Base-by-base conservation (phyloP, 2,888 invertebrate genomes). In the Molanna angustata region DNA sequence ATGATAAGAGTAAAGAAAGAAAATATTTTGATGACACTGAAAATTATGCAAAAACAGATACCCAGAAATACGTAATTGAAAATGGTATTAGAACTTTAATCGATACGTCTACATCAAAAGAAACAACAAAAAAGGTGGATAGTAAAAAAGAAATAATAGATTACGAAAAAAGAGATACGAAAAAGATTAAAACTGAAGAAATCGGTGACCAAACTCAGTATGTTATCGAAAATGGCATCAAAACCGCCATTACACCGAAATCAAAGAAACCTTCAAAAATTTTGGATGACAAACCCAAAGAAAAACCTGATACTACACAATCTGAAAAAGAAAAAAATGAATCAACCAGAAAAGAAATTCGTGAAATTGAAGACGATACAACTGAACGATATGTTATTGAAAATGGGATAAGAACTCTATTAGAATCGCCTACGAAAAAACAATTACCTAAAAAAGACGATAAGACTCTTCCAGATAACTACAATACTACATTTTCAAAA, bases 341-440 rank as follows among this genome's bases (percentile, higher is more conserved):
- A 50, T 9, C 48, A 52, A 19, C 45, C 49, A 32, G 35, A 14
- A 4, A 41, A 20, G 16, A 35, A 35, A 42, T 32, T 45, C 55
- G 32, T 27, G 47, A 13, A 51, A 41, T 14, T 50, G 22, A 18
- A 31, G 45, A 9, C 44, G 46, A 52, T 7, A 19, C 45, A 20
- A 44, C 21, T 4, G 27, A 35, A 22, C 48, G 43, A 37, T 58
- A 55, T 39, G 49, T 57, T 11, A 52, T 49, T 19, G 57, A 57
- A 52, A 57, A 56, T 46, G 57, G 54, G 16, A 33, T 57, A 3
- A 54, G 52, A 42, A 57, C 51, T 9, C 48, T 43, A 19, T 20
- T 53, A 3, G 41, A 44, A 11, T n/a, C n/a, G n/a, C 62, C 41
- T 65, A 67, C 41, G n/a, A n/a, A n/a, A n/a, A n/a, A n/a, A n/a